A percentile compares a stretch with the other conserved stretches of the same genome.
These are phyloP conservation scores for Ophion slaviceki DNA, from an alignment of 2,888 invertebrate genomes.

Conservation along the genomic window DNA sequence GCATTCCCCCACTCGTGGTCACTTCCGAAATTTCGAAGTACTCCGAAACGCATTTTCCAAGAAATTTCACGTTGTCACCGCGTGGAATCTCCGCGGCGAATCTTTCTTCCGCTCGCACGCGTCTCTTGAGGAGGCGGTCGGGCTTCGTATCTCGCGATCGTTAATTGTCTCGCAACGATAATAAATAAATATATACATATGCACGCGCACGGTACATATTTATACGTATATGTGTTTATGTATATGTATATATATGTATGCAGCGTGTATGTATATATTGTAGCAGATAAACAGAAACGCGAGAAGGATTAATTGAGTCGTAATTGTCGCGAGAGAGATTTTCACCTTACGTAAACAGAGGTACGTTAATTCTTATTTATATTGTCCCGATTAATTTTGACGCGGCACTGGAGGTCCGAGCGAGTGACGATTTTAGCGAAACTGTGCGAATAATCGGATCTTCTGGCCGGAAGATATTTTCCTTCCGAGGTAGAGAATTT, in stretches of 20 bases:
- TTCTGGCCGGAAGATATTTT: neutral
- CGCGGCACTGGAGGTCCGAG: neutral
- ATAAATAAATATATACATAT: neutral
- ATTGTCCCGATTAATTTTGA: neutral
- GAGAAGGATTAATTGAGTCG: conserved; percentile 7
- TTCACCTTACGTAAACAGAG: conserved; percentile 24
- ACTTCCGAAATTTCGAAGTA: conserved; percentile 35
- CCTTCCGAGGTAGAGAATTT: neutral
- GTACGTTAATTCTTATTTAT: conserved; percentile 42
- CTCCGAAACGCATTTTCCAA: conserved; percentile 50
- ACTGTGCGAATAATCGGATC: neutral
- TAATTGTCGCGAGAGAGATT: conserved; percentile 18
- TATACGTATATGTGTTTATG: neutral
- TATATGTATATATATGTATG: conserved; percentile 9
- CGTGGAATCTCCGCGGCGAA: conserved; percentile 43
- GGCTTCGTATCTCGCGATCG: neutral
- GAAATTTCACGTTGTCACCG: conserved; percentile 49
- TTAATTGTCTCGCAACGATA: conserved; percentile 11
- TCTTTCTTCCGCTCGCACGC: conserved; percentile 55
- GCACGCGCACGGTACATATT: neutral
- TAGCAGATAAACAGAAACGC: neutral
- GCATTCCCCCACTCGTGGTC: neutral
- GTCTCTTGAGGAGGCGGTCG: conserved; percentile 27
- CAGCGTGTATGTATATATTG: neutral
- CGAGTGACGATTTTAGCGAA: neutral